Conservation (phyloP, 2,797 vertebrate species). For the Gymnopithys bicolor region DNA sequence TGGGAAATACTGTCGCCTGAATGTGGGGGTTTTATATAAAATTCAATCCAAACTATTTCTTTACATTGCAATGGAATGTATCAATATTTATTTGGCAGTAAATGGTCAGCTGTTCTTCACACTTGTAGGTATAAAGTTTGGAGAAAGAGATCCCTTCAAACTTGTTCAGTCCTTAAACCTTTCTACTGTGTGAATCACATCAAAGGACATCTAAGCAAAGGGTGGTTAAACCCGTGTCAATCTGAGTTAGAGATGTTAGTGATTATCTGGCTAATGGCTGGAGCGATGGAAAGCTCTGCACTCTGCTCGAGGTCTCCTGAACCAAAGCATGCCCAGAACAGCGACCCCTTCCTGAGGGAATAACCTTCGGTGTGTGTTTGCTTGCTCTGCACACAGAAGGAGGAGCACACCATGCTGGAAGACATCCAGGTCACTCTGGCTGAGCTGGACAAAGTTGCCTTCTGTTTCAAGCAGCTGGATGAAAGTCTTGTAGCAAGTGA, state of each 20-base stretch:
- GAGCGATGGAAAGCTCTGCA: background rate
- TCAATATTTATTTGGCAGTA: background rate
- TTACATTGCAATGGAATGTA: background rate
- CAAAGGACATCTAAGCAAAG: background rate
- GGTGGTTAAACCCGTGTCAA: background rate
- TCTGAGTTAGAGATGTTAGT: background rate
- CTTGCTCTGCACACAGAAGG: constrained; percentile 83
- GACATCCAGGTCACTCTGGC: constrained; percentile 92
- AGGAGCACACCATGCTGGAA: constrained; percentile 93
- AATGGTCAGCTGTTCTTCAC: background rate
- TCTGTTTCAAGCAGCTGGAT: constrained; percentile 93
- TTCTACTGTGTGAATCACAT: background rate
- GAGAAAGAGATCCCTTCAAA: background rate
- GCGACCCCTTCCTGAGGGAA: background rate
- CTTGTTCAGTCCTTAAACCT: background rate
- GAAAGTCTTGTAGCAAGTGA: constrained; percentile 94
- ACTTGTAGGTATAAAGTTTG: background rate
- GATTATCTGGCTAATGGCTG: background rate
- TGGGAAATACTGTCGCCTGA: background rate
- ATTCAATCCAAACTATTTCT: background rate
- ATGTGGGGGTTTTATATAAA: background rate
- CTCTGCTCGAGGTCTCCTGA: background rate
- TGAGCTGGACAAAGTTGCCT: constrained; percentile 94
- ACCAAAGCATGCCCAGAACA: background rate
- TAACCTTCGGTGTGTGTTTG: background rate